A percentile compares a stretch with the other conserved stretches of the same genome.
Evolutionary conservation across 2,888 invertebrate genomes (phyloP).

Genomic region (Oscheius sp.): DNA sequence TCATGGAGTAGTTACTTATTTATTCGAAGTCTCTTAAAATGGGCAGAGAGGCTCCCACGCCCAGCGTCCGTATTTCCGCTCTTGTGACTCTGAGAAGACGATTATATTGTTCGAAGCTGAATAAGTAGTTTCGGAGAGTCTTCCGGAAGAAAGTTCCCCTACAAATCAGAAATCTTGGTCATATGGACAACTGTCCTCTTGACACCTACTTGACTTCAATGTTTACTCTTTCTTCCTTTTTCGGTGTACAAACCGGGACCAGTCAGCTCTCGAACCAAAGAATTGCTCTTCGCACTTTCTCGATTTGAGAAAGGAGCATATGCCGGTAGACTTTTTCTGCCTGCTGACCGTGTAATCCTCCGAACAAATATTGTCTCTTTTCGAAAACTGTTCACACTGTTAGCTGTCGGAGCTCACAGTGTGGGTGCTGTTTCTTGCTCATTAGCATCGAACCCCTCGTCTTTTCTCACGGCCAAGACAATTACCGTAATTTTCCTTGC

Average conservation of each 20-base stretch:
- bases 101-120: background rate
- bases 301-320: too few species aligned
- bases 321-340: background rate
- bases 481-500: too few species aligned
- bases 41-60: background rate
- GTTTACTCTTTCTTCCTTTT: background rate
- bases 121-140: background rate
- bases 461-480: too few species aligned
- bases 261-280: too few species aligned
- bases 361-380: conserved; percentile 19
- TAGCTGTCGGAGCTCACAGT: background rate
- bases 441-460: too few species aligned
- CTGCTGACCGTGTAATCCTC: conserved; percentile 22
- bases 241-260: too few species aligned
- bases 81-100: conserved; percentile 3
- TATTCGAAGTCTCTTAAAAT: background rate
- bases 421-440: background rate
- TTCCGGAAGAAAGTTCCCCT: background rate
- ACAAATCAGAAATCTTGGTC: background rate
- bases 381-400: conserved; percentile 8
- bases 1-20: background rate
- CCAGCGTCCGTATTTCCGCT: conserved; percentile 3
- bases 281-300: too few species aligned
- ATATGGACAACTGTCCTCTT: background rate
- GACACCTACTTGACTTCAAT: conserved; percentile 1